Evolutionary conservation across 2,113 vertebrate genomes (phyloP).

Genomic region (Bos taurus): DNA sequence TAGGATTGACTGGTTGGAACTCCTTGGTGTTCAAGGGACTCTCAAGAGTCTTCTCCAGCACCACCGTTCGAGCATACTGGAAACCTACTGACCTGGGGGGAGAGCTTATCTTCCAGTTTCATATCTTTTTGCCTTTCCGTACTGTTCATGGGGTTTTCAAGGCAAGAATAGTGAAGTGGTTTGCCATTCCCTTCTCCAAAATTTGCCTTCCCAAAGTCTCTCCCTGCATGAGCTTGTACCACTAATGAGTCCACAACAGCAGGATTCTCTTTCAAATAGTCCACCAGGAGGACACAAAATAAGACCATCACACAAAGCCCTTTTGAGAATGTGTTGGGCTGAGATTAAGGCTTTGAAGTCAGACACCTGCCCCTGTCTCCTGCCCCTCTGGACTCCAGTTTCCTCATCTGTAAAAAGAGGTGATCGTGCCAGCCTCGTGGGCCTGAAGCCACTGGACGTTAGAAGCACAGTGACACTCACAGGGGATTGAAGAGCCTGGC

Average conservation of each 20-base stretch:
- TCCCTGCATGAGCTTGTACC: not conserved
- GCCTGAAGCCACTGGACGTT: not conserved
- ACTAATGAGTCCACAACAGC: not conserved
- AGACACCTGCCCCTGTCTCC: not conserved
- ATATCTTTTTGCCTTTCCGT: not conserved
- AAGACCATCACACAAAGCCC: not conserved
- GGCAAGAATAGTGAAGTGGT: not conserved
- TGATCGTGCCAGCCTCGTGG: not conserved
- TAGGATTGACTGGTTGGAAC: not conserved
- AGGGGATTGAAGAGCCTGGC: not conserved
- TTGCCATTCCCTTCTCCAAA: not conserved
- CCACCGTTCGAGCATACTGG: not conserved
- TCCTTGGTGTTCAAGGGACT: not conserved
- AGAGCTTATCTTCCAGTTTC: not conserved
- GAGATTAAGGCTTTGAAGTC: not conserved
- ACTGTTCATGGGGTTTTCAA: not conserved
- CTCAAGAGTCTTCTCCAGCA: not conserved
- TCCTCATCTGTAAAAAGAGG: not conserved
- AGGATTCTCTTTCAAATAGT: not conserved
- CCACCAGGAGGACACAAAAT: not conserved
- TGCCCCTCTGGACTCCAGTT: not conserved
- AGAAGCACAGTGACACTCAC: not conserved
- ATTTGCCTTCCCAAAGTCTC: not conserved
- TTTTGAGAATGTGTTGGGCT: not conserved
- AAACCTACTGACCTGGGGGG: not conserved